Percentiles rank a stretch among this genome's conserved stretches.
These are phyloP conservation scores for Didymodactylos carnosus DNA, from an alignment of 2,888 invertebrate species.

Conservation along the genomic window DNA sequence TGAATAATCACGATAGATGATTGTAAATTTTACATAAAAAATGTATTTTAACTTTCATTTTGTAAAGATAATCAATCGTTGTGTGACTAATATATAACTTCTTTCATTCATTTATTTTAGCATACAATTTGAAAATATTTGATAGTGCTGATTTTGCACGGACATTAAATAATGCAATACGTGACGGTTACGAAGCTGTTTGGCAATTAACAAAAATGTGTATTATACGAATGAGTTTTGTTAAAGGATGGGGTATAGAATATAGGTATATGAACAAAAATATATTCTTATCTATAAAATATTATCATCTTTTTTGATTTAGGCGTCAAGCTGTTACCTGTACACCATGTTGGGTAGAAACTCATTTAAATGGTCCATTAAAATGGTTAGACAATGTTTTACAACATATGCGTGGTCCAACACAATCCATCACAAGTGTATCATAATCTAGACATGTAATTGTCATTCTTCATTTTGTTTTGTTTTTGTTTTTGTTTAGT, in stretches of 20 bases:
- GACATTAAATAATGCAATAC: constrained; percentile 74
- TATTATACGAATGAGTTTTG: constrained; percentile 94
- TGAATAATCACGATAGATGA: too few relatives aligned
- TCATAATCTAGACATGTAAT: too few relatives aligned
- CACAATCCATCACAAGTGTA: not conserved
- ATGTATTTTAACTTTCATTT: too few relatives aligned
- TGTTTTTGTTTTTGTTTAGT: too few relatives aligned
- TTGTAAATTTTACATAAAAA: too few relatives aligned
- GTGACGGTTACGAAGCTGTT: constrained; percentile 91
- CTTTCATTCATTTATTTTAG: constrained; percentile 17
- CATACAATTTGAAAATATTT: constrained; percentile 68
- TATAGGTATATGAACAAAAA: too few relatives aligned
- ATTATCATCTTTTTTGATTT: too few relatives aligned
- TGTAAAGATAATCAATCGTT: too few relatives aligned
- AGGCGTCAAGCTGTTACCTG: constrained; percentile 88
- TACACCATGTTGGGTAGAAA: constrained; percentile 98
- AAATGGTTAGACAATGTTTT: constrained; percentile 64
- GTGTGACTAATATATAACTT: not conserved
- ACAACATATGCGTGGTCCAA: constrained; percentile 8
- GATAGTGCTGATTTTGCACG: constrained; percentile 97
- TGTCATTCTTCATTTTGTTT: too few relatives aligned
- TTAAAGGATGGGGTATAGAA: constrained; percentile 92
- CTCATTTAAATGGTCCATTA: constrained; percentile 85
- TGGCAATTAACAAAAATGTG: constrained; percentile 94
- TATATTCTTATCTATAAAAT: too few relatives aligned